Conservation (phyloP, 2,888 invertebrate species). For the Torymus texanus region DNA sequence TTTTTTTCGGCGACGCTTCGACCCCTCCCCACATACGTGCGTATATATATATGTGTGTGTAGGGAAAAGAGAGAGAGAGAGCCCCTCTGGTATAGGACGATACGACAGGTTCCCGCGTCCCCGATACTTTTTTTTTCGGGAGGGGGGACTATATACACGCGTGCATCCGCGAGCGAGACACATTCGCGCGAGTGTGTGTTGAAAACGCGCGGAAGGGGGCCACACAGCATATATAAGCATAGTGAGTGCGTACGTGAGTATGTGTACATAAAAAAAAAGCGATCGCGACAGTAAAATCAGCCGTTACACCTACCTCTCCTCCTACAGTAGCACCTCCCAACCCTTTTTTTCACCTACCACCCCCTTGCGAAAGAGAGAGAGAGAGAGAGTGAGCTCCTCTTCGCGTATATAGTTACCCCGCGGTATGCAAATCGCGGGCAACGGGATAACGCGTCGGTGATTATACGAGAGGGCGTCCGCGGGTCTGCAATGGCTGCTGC, state of each 20-base stretch:
- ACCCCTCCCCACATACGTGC: too few species aligned
- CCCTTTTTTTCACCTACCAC: slow-evolving; percentile 42
- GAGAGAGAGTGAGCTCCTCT: slow-evolving; percentile 55
- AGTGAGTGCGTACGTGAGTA: slow-evolving; percentile 9
- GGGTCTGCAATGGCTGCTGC: neutral
- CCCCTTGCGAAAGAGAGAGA: slow-evolving; percentile 49
- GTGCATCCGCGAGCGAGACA: slow-evolving; percentile 22
- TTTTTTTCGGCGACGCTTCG: slow-evolving; percentile 34
- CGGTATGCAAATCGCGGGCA: slow-evolving; percentile 70
- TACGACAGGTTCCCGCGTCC: slow-evolving; percentile 44
- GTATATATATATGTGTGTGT: slow-evolving; percentile 5
- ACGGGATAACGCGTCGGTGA: slow-evolving; percentile 70
- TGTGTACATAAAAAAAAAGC: slow-evolving; percentile 54
- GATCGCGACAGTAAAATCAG: slow-evolving; percentile 62
- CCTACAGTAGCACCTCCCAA: neutral
- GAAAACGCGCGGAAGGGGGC: neutral
- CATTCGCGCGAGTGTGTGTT: neutral
- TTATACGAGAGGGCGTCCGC: slow-evolving; percentile 64
- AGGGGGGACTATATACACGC: slow-evolving; percentile 42
- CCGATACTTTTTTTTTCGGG: slow-evolving; percentile 59
- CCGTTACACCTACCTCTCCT: slow-evolving; percentile 55
- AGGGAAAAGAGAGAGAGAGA: slow-evolving; percentile 36
- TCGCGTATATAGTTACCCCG: slow-evolving; percentile 64
- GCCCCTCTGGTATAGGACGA: slow-evolving; percentile 9
- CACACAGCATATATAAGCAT: too few species aligned